These are phyloP conservation scores for Ephestia elutella DNA, from an alignment of 1,140 invertebrate species.

Conservation along the genomic window DNA sequence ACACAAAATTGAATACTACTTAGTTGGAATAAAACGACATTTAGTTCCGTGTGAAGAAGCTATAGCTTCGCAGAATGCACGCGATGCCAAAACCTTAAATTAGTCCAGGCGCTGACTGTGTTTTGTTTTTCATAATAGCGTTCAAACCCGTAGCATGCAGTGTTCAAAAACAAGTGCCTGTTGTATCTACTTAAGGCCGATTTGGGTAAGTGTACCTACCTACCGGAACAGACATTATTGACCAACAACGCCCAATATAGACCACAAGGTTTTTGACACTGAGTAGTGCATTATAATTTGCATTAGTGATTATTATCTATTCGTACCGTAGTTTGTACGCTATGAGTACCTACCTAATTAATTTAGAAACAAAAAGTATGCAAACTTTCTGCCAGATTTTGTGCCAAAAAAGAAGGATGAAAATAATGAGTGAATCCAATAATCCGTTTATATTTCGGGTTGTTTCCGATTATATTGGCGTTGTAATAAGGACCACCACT, in stretches of 20 bases:
- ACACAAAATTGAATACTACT: not conserved
- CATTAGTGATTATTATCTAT: not conserved
- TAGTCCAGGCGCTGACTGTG: constrained; percentile 4
- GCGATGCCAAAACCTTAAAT: constrained; percentile 24
- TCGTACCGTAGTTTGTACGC: not conserved
- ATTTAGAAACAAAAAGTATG: no score
- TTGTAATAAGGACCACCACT: constrained; percentile 35
- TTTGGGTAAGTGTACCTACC: no score
- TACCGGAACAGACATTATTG: no score
- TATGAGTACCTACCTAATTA: no score
- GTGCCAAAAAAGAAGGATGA: no score
- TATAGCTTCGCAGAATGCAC: constrained; percentile 28
- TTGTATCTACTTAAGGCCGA: no score
- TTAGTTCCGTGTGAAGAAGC: constrained; percentile 31
- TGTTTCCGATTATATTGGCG: constrained; percentile 47
- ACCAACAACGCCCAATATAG: no score
- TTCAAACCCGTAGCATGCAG: not conserved
- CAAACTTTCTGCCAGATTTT: no score
- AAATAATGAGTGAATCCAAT: no score
- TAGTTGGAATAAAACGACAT: not conserved
- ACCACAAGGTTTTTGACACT: no score
- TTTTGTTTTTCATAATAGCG: not conserved
- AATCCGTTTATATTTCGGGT: constrained; percentile 15
- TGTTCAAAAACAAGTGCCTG: not conserved
- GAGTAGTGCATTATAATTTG: no score